These are phyloP conservation scores for Octodonta nipae DNA, from an alignment of 2,888 invertebrate species.

Conservation along the genomic window DNA sequence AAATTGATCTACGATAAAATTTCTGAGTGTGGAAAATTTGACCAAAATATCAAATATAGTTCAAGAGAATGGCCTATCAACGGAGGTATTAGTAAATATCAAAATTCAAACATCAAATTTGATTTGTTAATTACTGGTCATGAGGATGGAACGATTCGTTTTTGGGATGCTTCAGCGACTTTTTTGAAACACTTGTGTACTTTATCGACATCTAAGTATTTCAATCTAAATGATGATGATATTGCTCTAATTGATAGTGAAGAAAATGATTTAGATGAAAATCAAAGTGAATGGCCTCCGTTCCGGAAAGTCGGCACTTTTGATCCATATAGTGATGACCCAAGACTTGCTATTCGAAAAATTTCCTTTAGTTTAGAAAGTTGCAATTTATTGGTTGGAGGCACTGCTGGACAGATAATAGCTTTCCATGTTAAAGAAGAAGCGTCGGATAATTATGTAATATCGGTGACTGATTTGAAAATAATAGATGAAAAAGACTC, in stretches of 20 bases:
- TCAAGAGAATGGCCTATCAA: constrained; percentile 76
- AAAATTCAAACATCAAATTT: constrained; percentile 29
- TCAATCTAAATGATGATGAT: constrained; percentile 48
- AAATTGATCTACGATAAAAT: constrained; percentile 47
- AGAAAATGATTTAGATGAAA: constrained; percentile 49
- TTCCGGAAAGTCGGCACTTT: constrained; percentile 89
- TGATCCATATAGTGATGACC: constrained; percentile 96
- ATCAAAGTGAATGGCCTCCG: constrained; percentile 88
- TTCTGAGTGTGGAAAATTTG: constrained; percentile 39
- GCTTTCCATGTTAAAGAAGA: too few relatives aligned
- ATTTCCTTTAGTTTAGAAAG: constrained; percentile 74
- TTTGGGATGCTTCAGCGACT: constrained; percentile 85
- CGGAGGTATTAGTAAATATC: constrained; percentile 54
- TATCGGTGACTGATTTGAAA: too few relatives aligned
- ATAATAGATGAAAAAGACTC: too few relatives aligned
- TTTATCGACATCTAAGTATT: constrained; percentile 63
- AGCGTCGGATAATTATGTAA: too few relatives aligned
- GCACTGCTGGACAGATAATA: constrained; percentile 94
- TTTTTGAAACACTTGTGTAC: constrained; percentile 75
- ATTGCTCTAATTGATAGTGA: constrained; percentile 29
- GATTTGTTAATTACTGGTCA: constrained; percentile 66
- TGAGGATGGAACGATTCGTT: constrained; percentile 90
- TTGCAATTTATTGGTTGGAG: constrained; percentile 79
- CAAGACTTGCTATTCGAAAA: constrained; percentile 71
- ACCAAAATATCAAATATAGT: constrained; percentile 44